These are phyloP conservation scores for Machaerirhynchus nigripectus DNA, from an alignment of 2,113 vertebrate genomes.

Conservation along the genomic window DNA sequence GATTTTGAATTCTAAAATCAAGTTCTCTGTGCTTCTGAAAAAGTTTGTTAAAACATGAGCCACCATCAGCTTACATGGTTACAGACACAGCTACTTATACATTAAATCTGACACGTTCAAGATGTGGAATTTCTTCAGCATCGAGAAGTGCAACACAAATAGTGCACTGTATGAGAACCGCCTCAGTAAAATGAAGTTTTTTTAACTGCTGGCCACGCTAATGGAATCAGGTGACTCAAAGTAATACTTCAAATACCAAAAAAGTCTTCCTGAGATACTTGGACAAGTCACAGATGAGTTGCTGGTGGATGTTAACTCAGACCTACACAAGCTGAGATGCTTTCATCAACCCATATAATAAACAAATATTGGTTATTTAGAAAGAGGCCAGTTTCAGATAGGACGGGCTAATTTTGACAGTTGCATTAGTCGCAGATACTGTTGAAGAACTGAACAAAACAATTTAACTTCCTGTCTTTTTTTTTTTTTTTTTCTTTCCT, in stretches of 20 bases:
- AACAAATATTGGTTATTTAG: not conserved
- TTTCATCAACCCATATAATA: not conserved
- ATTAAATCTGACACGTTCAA: not conserved
- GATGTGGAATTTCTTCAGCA: not conserved
- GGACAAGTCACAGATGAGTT: not conserved
- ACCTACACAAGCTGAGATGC: not conserved
- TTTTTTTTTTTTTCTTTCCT: no score
- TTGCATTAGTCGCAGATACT: not conserved
- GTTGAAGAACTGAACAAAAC: slow-evolving; percentile 1
- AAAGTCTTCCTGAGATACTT: not conserved
- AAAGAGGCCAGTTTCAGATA: not conserved
- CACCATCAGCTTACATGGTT: not conserved
- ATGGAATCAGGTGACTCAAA: not conserved
- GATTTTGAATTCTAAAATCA: not conserved
- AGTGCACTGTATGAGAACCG: not conserved
- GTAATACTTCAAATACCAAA: not conserved
- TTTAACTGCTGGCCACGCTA: not conserved
- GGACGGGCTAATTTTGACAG: not conserved
- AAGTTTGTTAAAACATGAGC: not conserved
- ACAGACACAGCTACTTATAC: not conserved
- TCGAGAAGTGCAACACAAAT: not conserved
- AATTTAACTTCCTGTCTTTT: not conserved
- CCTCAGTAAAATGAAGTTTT: not conserved
- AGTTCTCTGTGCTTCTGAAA: not conserved
- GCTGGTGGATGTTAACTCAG: not conserved